These are phyloP conservation scores for Loripinus fragilis DNA, from an alignment of 2,888 invertebrate species.

Conservation along the genomic window DNA sequence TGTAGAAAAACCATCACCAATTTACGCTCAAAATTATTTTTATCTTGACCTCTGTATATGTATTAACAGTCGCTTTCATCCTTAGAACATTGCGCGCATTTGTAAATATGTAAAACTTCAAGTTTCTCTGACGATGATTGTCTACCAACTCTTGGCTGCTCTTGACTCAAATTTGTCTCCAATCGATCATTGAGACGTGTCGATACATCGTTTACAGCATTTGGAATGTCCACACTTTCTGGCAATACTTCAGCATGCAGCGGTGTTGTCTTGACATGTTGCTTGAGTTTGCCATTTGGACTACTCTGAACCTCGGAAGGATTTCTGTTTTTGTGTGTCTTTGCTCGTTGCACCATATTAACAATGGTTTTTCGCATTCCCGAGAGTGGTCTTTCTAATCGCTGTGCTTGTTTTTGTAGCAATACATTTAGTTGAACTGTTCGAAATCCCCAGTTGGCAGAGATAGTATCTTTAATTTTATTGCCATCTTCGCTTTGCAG, in stretches of 20 bases:
- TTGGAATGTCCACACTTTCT: no score
- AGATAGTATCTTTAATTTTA: neutral
- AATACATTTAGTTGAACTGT: conserved; percentile 39
- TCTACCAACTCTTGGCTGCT: neutral
- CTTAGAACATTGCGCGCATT: neutral
- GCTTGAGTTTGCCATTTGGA: no score
- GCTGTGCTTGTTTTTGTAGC: neutral
- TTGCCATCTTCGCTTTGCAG: conserved; percentile 32
- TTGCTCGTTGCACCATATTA: neutral
- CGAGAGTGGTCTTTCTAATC: conserved; percentile 32
- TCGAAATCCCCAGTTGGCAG: conserved; percentile 38
- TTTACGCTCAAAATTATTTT: no score
- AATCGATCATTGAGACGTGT: neutral
- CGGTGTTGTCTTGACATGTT: no score
- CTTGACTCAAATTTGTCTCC: neutral
- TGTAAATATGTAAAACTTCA: neutral
- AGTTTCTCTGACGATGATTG: no score
- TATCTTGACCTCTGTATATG: no score
- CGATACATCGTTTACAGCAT: neutral
- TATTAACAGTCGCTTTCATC: neutral
- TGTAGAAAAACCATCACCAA: no score
- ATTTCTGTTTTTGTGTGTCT: neutral
- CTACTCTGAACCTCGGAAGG: no score
- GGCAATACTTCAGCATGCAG: no score
- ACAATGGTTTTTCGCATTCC: neutral